Evolutionary conservation across 2,113 vertebrate species (phyloP), one percentile per base, ranked within the genome.

Genomic region (Passer domesticus): DNA sequence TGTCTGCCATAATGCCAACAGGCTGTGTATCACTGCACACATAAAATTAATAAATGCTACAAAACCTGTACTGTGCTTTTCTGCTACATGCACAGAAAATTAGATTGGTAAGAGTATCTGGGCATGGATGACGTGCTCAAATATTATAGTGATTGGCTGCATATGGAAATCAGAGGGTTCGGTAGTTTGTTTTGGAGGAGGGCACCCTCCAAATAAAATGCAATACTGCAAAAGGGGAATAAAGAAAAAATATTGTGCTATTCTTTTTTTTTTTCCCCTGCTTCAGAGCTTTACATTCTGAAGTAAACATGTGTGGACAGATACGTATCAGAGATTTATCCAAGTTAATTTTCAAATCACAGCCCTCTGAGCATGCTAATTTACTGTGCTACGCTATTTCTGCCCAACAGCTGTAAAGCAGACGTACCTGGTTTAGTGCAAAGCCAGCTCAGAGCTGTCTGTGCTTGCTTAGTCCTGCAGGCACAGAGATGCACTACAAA

Each of bases 381-480:
- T 73, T 56, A 49, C 68, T 62, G 59, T 77, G 63, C 24, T 37
- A 28, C 0, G 3, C 11, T 37, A 28, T 81, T 89, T 92, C 72
- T 66, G 9, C 30, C 50, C 63, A 69, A 23, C 18, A 77, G 37
- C 24, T 87, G 22, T 58, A 39, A 77, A 89, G 76, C 2, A 15
- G 47, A 47, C 0, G 1, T 10, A 20, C 7, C 11, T 62, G 27
- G 37, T 22, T 58, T 43, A 43, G 25, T 22, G 18, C 0, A 0
- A 74, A 50, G 16, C 5, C 55, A 33, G 33, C 8, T 66, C 59
- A 19, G 62, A 82, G 44, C 27, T 50, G 33, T 30, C 47, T 50
- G 33, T 56, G 49, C 56, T 53, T 62, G 59, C 77, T 95, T 66
- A 20, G 64, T 17, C 60, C 47, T 37, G 24, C 50, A 58, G 83